Evolutionary conservation across 2,888 invertebrate species (phyloP).

Genomic region (Aspidiotus rigidus): DNA sequence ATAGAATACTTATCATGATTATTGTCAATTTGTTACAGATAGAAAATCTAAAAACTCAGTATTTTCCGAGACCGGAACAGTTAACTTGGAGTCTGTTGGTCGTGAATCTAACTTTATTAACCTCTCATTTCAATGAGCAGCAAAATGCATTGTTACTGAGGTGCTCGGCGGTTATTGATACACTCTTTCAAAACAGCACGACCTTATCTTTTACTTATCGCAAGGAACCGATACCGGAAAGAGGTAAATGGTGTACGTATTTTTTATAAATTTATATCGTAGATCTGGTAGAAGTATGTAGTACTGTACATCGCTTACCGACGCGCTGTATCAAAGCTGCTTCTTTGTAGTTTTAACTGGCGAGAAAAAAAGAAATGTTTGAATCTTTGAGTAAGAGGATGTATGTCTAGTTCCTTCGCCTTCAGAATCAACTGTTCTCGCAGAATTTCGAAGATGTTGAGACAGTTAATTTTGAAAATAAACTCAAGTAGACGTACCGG

Average conservation of each 20-base stretch:
- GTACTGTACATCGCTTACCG: too few relatives aligned
- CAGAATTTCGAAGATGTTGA: too few relatives aligned
- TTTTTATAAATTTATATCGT: neutral
- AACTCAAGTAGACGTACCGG: too few relatives aligned
- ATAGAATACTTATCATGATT: too few relatives aligned
- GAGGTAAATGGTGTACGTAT: constrained; percentile 47
- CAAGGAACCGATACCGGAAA: constrained; percentile 67
- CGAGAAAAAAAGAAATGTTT: too few relatives aligned
- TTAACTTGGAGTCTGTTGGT: constrained; percentile 23
- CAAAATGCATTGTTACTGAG: constrained; percentile 53
- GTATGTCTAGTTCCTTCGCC: too few relatives aligned
- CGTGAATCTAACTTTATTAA: constrained; percentile 19
- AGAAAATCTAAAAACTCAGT: constrained; percentile 13
- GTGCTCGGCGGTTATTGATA: constrained; percentile 60
- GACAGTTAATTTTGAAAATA: too few relatives aligned
- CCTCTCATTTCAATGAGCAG: constrained; percentile 29
- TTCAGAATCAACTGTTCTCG: too few relatives aligned
- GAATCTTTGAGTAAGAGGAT: too few relatives aligned
- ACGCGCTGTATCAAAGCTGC: too few relatives aligned
- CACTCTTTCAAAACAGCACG: constrained; percentile 58
- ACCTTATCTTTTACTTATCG: constrained; percentile 58
- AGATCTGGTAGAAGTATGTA: too few relatives aligned
- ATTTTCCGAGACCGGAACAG: constrained; percentile 22
- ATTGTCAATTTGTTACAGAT: neutral
- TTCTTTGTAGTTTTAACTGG: too few relatives aligned